phyloP scores from a whole-genome alignment of 1,140 invertebrate species.

The Drosophila persimilis region DNA sequence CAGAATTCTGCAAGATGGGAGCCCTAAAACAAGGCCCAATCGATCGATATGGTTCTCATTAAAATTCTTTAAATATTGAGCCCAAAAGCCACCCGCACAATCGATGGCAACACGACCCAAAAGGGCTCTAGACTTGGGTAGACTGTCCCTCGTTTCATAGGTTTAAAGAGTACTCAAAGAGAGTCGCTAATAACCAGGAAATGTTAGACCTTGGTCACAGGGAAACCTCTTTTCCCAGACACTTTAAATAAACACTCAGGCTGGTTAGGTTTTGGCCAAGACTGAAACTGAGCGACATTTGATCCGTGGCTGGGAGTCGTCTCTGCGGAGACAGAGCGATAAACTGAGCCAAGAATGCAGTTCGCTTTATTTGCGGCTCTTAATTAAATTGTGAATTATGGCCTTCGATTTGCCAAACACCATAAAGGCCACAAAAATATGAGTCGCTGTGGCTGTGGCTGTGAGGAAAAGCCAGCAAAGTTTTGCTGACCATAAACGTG shows the following conservation, averaged over 20 bases:
- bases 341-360: slow-evolving; percentile 52
- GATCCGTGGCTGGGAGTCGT: slow-evolving; percentile 15
- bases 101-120: no score
- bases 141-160: no score
- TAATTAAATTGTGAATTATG: slow-evolving; percentile 83
- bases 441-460: slow-evolving; percentile 29
- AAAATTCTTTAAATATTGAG: no score
- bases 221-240: no score
- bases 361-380: slow-evolving; percentile 66
- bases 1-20: no score
- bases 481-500: slow-evolving; percentile 55
- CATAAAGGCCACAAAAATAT: slow-evolving; percentile 78
- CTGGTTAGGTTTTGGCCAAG: not conserved
- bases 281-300: slow-evolving; percentile 24
- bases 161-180: no score
- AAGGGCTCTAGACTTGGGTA: no score
- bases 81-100: no score
- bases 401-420: slow-evolving; percentile 73
- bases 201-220: no score
- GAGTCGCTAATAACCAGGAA: no score
- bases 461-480: slow-evolving; percentile 41
- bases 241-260: slow-evolving; percentile 1
- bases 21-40: no score
- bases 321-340: slow-evolving; percentile 27
- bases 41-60: no score